Evolutionary conservation across 2,113 vertebrate genomes (phyloP), one percentile per base, ranked within the genome.

Genomic region (Hippocampus mohnikei): DNA sequence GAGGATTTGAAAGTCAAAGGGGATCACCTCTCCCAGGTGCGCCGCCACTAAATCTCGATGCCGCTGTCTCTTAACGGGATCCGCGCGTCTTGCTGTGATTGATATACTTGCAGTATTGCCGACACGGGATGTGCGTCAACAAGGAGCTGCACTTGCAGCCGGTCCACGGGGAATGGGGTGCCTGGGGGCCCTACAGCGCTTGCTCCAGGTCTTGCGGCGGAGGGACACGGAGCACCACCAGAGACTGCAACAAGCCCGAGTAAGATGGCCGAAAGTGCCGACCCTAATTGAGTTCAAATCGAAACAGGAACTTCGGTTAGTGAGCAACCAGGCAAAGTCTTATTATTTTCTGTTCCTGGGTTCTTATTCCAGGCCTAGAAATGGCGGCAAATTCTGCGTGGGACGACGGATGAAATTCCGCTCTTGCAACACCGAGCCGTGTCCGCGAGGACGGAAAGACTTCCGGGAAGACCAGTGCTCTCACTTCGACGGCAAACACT

Each of bases 361-460:
- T 65, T 65, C 4, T 53, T 2, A 16, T 42, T 25, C 29, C 70
- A 98, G 97, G 91, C 97, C 97, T 71, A 94, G 91, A 83, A 96
- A 96, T 41, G 95, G 95, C 56, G 97, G 97, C 42, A 95, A 91
- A 73, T 98, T 95, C 87, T 99, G 97, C 66, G 94, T 98, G 73
- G 97, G 97, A 70, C 95, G 96, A 73, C 93, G 96, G 83, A 97
- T 97, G 96, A 98, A 96, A 83, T 99, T 98, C 92, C 95, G 95
- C 40, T 99, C 97, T 0, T 99, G 97, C 91, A 98, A 94, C 78
- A 97, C 94, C 53, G 96, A 96, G 85, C 93, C 95, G 0, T 99
- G 97, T 88, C 95, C 96, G 40, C 93, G 94, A 81, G 95, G 93
- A 70, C 88, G 76, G 75, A 93, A 92, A 80, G 96, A 97, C 78